phyloP scores from a whole-genome alignment of 1,140 invertebrate species.

The Mycetomoellerius zeteki region DNA sequence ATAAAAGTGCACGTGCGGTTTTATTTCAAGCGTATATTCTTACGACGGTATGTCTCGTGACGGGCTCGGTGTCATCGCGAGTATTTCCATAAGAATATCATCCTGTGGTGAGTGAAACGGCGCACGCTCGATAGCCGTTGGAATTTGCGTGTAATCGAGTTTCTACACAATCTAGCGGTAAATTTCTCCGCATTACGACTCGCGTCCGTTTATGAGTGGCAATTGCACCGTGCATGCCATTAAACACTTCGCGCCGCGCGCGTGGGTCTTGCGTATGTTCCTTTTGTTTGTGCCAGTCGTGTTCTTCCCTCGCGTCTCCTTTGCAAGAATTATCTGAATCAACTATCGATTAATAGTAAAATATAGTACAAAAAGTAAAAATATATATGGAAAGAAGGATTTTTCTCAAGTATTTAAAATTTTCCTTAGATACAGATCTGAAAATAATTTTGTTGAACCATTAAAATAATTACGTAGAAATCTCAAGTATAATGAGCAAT shows the following conservation, averaged over 20 bases:
- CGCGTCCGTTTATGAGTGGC: conserved; percentile 31
- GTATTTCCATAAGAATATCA: conserved; percentile 41
- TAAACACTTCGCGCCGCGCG: not conserved
- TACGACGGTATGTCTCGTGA: not conserved
- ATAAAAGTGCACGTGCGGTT: conserved; percentile 29
- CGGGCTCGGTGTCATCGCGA: not conserved
- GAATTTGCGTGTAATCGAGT: conserved; percentile 57
- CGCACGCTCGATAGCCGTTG: conserved; percentile 3
- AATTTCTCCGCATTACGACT: conserved; percentile 22
- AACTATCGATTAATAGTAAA: not conserved
- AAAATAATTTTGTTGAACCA: too few relatives aligned
- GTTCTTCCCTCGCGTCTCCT: too few relatives aligned
- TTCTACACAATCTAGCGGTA: conserved; percentile 57
- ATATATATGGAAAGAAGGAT: too few relatives aligned
- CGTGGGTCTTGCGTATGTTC: not conserved
- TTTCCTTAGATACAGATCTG: too few relatives aligned
- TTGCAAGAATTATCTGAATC: too few relatives aligned
- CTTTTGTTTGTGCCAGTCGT: not conserved
- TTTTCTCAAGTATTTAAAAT: too few relatives aligned
- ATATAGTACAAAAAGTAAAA: too few relatives aligned
- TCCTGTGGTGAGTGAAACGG: conserved; percentile 21
- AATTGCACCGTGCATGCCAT: conserved; percentile 6
- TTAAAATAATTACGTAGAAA: too few relatives aligned
- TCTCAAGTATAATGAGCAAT: too few relatives aligned
- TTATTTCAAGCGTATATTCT: not conserved